Percentiles rank a stretch among this genome's conserved stretches.
These are phyloP conservation scores for Sphaeramia orbicularis DNA, from an alignment of 2,797 vertebrate genomes.

Conservation along the genomic window DNA sequence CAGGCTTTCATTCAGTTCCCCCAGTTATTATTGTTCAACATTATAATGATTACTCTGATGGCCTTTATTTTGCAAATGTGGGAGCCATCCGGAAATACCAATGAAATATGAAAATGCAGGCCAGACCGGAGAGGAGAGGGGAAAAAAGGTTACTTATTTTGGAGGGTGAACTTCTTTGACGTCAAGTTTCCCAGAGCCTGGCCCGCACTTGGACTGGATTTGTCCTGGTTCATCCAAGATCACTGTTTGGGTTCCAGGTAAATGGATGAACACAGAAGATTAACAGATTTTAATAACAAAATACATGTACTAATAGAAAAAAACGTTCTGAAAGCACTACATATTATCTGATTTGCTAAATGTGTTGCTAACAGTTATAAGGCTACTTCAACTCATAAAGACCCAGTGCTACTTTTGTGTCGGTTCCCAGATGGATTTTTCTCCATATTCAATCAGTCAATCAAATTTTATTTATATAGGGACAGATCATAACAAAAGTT, in stretches of 20 bases:
- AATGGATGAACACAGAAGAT: constrained; percentile 6
- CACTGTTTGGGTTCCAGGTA: constrained; percentile 42
- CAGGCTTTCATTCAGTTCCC: constrained; percentile 80
- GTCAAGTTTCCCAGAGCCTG: constrained; percentile 69
- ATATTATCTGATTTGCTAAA: neutral
- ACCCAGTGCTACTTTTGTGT: too few species aligned
- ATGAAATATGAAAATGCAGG: constrained; percentile 79
- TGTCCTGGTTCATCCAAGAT: constrained; percentile 37
- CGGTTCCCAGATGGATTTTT: too few species aligned
- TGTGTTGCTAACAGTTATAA: too few species aligned
- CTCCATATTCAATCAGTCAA: too few species aligned
- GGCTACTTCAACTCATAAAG: too few species aligned
- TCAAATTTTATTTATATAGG: too few species aligned
- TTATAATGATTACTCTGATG: constrained; percentile 82
- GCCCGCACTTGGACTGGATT: constrained; percentile 40
- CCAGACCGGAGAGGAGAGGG: constrained; percentile 56
- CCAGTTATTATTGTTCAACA: constrained; percentile 82
- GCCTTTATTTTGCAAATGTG: constrained; percentile 84
- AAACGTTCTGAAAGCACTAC: neutral
- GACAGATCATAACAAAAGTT: too few species aligned
- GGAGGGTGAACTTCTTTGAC: constrained; percentile 72
- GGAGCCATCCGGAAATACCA: constrained; percentile 85
- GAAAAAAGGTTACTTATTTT: constrained; percentile 67
- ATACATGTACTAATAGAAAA: neutral
- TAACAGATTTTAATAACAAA: neutral